phyloP scores from a whole-genome alignment of 2,113 vertebrate genomes.

The Sylvietta virens region DNA sequence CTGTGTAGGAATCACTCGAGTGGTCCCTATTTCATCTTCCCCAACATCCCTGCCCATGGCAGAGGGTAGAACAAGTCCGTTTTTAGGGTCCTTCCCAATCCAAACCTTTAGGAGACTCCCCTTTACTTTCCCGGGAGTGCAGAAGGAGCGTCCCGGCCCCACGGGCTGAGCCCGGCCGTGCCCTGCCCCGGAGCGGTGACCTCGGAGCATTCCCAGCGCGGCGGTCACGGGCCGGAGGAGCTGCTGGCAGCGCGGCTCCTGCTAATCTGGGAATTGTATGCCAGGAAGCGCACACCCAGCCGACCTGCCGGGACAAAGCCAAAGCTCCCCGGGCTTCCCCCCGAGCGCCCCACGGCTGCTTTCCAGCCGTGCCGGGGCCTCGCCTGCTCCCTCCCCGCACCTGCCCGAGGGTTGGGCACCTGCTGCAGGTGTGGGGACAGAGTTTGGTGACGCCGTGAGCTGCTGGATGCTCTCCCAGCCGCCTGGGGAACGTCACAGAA shows the following conservation, averaged over 20 bases:
- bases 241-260: conserved; percentile 15
- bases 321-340: background rate
- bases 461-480: background rate
- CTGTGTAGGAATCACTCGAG: too few species aligned
- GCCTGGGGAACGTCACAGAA: background rate
- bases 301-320: conserved; percentile 40
- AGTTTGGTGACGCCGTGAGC: rapidly evolving
- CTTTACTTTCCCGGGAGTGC: background rate
- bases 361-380: rapidly evolving
- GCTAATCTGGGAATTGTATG: conserved; percentile 70
- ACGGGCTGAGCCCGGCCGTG: rapidly evolving
- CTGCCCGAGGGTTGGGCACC: background rate
- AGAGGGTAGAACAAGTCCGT: rapidly evolving
- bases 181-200: background rate
- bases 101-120: background rate
- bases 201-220: background rate
- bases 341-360: background rate
- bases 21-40: too few species aligned
- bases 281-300: conserved; percentile 64
- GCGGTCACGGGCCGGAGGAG: background rate
- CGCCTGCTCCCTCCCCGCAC: background rate
- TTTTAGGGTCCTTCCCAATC: background rate
- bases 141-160: background rate
- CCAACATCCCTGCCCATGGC: too few species aligned
- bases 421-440: background rate